Evolutionary conservation across 2,888 invertebrate genomes (phyloP).

Genomic region (Bedellia somnulentella): DNA sequence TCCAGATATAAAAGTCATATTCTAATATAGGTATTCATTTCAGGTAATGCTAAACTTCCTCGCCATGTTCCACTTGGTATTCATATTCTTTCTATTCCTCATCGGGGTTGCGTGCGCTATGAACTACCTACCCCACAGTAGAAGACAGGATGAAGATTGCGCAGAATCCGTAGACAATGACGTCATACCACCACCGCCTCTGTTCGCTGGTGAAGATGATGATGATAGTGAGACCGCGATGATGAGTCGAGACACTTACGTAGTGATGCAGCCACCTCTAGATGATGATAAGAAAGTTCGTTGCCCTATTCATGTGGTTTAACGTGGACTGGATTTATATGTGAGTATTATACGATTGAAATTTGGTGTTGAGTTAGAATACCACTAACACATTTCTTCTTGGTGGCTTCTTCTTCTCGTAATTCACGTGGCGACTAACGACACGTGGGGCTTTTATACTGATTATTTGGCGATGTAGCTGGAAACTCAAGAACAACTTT

Average conservation of each 20-base stretch:
- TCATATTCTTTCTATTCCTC: conserved; percentile 83
- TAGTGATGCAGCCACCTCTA: conserved; percentile 47
- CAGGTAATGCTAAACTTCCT: conserved; percentile 85
- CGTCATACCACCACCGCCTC: conserved; percentile 51
- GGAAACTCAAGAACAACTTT: no score
- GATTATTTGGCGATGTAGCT: no score
- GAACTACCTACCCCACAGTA: conserved; percentile 74
- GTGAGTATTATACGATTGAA: no score
- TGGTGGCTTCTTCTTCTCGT: no score
- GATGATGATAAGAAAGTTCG: conserved; percentile 41
- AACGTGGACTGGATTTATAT: conserved; percentile 44
- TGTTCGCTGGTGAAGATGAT: conserved; percentile 35
- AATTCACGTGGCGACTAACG: no score
- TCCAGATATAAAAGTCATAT: no score
- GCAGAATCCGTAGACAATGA: conserved; percentile 51
- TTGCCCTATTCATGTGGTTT: conserved; percentile 54
- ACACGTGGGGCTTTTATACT: no score
- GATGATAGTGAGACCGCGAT: conserved; percentile 13
- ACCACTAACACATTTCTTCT: no score
- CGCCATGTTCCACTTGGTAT: conserved; percentile 87
- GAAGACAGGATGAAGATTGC: conserved; percentile 45
- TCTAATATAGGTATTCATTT: no score
- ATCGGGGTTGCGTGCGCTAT: conserved; percentile 81
- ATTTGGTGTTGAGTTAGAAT: no score
- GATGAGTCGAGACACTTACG: conserved; percentile 46